A percentile compares a stretch with the other conserved stretches of the same genome.
Evolutionary conservation across 2,113 vertebrate genomes (phyloP).

Genomic region (Bufo bufo): DNA sequence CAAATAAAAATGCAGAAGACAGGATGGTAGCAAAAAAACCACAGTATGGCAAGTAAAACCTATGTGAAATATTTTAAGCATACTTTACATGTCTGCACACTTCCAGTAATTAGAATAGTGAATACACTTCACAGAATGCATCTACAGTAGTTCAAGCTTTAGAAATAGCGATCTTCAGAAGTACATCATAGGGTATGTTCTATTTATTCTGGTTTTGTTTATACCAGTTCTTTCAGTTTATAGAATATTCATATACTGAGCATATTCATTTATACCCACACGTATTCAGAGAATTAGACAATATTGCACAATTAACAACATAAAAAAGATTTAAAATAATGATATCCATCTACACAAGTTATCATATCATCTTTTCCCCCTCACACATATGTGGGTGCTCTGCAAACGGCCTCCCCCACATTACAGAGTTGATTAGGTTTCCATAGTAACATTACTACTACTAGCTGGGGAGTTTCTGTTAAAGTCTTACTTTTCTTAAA

Average conservation of each 20-base stretch:
- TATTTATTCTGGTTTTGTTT: no score
- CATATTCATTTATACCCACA: neutral
- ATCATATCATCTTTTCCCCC: neutral
- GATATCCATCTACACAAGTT: neutral
- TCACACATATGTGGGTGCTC: constrained; percentile 22
- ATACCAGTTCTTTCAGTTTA: neutral
- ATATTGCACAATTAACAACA: neutral
- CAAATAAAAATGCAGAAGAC: constrained; percentile 28
- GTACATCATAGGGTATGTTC: no score
- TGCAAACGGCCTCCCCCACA: constrained; percentile 22
- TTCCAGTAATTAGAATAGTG: constrained; percentile 1
- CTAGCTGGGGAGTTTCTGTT: neutral
- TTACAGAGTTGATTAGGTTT: neutral
- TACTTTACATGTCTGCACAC: constrained; percentile 35
- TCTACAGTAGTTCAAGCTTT: neutral
- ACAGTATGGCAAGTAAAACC: constrained; percentile 8
- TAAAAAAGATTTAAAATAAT: neutral
- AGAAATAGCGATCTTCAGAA: neutral
- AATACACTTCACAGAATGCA: neutral
- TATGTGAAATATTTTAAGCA: constrained; percentile 7
- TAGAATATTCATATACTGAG: neutral
- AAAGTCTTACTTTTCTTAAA: neutral
- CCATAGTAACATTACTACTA: constrained; percentile 21
- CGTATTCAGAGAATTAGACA: neutral
- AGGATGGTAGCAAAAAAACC: constrained; percentile 26